phyloP scores from a whole-genome alignment of 2,113 vertebrate species.

The Bubo bubo region DNA sequence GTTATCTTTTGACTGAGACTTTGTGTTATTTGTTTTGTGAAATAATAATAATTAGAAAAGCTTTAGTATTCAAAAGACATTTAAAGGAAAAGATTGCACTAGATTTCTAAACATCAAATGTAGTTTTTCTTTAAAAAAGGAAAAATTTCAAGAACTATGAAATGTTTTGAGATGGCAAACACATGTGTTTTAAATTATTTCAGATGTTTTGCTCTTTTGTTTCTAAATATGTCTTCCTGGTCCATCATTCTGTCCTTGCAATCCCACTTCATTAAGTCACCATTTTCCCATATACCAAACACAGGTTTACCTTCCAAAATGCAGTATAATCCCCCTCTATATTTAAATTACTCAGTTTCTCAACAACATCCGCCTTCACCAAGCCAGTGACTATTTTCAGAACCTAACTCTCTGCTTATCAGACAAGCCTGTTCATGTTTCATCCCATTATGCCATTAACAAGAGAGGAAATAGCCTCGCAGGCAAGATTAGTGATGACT shows the following conservation, averaged over 20 bases:
- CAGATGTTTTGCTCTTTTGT: background rate
- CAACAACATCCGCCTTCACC: background rate
- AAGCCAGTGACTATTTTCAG: background rate
- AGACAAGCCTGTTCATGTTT: background rate
- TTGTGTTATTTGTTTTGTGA: background rate
- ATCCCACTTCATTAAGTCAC: background rate
- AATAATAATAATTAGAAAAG: background rate
- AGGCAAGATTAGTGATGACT: background rate
- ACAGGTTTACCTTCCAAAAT: background rate
- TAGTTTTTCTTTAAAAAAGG: background rate
- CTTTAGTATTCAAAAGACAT: background rate
- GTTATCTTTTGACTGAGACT: background rate
- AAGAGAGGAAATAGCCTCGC: background rate
- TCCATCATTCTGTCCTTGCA: background rate
- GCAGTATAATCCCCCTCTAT: background rate
- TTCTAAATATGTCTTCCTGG: background rate
- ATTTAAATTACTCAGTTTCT: background rate
- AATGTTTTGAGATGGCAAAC: background rate
- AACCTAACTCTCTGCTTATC: background rate
- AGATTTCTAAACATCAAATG: background rate
- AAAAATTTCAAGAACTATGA: background rate
- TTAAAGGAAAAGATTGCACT: background rate
- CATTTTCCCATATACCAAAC: background rate
- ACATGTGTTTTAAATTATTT: background rate
- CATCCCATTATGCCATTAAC: background rate